Conservation (phyloP, 2,113 vertebrate species). For the Leptocoma aspasia region DNA sequence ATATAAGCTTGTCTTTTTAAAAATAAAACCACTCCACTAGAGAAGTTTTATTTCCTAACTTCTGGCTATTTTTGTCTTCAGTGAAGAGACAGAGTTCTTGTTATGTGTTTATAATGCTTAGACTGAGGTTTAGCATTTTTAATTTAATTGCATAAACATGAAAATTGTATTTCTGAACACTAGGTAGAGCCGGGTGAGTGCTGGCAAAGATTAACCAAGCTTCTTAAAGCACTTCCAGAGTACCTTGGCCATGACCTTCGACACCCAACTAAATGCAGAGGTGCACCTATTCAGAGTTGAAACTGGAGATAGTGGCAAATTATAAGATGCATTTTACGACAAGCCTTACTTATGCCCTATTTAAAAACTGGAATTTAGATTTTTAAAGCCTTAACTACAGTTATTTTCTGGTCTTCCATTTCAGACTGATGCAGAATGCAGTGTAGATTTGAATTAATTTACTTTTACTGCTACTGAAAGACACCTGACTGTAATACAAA, state of each 20-base stretch:
- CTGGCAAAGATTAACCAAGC: background rate
- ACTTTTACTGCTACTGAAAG: background rate
- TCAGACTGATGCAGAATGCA: background rate
- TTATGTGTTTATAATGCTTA: background rate
- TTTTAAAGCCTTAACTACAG: background rate
- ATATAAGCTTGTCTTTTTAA: background rate
- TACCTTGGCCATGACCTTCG: background rate
- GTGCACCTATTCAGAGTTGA: background rate
- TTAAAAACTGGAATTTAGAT: background rate
- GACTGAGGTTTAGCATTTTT: background rate
- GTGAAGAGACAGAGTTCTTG: background rate
- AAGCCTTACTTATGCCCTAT: background rate
- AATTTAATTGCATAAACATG: background rate
- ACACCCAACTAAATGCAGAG: background rate
- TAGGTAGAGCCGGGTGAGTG: background rate
- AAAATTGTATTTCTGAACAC: background rate
- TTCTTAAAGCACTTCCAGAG: background rate
- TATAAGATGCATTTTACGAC: background rate
- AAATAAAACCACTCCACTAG: background rate
- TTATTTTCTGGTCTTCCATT: background rate
- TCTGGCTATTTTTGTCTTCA: background rate
- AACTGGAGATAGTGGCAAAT: background rate
- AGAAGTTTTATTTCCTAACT: background rate
- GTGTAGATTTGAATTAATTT: background rate
- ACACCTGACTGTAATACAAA: background rate